Conservation (phyloP, 2,797 vertebrate genomes). For the Sebastes aleutianus region DNA sequence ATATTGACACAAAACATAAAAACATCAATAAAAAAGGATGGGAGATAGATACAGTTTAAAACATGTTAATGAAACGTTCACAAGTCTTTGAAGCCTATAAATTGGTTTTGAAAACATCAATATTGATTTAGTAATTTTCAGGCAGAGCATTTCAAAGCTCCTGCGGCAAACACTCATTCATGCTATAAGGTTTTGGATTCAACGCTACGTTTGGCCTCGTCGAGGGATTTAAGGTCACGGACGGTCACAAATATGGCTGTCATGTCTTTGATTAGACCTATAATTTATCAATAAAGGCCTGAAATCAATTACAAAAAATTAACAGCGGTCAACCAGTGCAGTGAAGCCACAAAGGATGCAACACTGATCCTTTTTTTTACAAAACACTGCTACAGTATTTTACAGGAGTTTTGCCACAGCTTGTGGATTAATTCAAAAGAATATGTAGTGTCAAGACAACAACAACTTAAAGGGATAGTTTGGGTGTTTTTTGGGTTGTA, state of each 20-base stretch:
- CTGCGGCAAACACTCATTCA: neutral
- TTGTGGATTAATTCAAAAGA: conserved; percentile 13
- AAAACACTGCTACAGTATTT: neutral
- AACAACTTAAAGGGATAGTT: neutral
- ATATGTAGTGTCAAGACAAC: neutral
- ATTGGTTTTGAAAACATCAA: conserved; percentile 12
- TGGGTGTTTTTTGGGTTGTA: too few relatives aligned
- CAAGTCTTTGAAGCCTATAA: conserved; percentile 2
- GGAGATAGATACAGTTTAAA: neutral
- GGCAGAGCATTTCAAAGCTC: conserved; percentile 5
- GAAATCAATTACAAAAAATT: neutral
- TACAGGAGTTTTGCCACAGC: neutral
- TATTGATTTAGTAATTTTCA: conserved; percentile 18
- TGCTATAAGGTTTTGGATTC: neutral
- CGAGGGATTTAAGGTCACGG: conserved; percentile 12
- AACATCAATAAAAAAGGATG: neutral
- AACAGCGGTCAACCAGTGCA: neutral
- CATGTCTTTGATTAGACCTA: conserved; percentile 10
- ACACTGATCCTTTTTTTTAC: neutral
- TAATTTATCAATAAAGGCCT: neutral
- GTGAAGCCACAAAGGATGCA: neutral
- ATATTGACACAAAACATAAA: too few relatives aligned
- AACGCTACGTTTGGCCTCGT: neutral
- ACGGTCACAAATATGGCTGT: conserved; percentile 9
- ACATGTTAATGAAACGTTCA: neutral